A percentile compares a stretch with the other conserved stretches of the same genome.
Conservation (phyloP, 2,888 invertebrate species). For the Chydorus sphaericus region DNA sequence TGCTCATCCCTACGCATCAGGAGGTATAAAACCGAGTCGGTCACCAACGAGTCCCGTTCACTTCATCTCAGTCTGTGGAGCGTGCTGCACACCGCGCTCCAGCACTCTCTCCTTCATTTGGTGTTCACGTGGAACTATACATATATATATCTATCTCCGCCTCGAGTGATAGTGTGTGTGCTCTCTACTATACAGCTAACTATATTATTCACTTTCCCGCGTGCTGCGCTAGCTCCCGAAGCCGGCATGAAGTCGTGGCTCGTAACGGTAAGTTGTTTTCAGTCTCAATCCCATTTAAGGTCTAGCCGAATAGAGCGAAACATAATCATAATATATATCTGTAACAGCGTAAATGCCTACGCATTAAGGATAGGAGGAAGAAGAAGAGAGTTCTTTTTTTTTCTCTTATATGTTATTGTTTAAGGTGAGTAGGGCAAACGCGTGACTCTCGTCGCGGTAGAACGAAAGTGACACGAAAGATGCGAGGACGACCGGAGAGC, state of each 20-base stretch:
- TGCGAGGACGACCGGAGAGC: neutral
- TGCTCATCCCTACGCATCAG: too few species aligned
- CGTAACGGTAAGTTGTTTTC: neutral
- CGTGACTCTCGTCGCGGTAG: neutral
- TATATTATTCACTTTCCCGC: neutral
- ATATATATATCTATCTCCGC: neutral
- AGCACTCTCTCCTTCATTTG: neutral
- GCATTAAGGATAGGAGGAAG: neutral
- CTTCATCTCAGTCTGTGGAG: conserved; percentile 3
- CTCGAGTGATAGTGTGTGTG: neutral
- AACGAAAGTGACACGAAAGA: conserved; percentile 1
- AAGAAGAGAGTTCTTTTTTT: neutral
- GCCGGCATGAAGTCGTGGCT: neutral
- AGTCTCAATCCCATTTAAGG: neutral
- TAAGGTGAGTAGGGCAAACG: conserved; percentile 2
- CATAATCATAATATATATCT: too few species aligned
- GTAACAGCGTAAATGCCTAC: too few species aligned
- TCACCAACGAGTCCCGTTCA: conserved; percentile 1
- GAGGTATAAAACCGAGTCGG: conserved; percentile 3
- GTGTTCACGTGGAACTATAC: neutral
- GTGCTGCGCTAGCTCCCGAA: neutral
- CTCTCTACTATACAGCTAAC: neutral
- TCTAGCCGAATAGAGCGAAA: too few species aligned
- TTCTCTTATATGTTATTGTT: neutral
- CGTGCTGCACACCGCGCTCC: neutral